Base-by-base conservation (phyloP, 2,113 vertebrate species). In the Gila orcuttii region DNA sequence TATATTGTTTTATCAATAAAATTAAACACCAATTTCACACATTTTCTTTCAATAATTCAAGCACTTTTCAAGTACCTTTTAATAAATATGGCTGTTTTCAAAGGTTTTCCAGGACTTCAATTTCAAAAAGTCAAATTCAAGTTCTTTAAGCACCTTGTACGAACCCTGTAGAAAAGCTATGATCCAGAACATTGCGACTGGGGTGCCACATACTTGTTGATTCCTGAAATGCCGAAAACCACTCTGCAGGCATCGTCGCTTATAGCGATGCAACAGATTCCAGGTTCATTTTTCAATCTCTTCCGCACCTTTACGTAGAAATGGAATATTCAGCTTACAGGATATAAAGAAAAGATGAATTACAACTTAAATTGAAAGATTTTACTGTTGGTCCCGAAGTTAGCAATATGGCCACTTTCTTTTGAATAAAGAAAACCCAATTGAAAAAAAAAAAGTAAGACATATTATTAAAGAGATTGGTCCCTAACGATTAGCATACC, bases 201-300 rank as follows among this genome's bases (percentile, higher is more conserved):
- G 28, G 57, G 42, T 82, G 17, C 50, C 57, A 55, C 87, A 90
- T 89, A 94, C 89, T 83, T 89, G 59, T 93, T 94, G 88, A 88
- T 85, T 69, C 90, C 86, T 57, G 71, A 45, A 47, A 92, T 89
- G 55, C 89, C 90, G 85, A 94, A 95, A 21, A 50, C 89, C 7
- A 85, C 89, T 88, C 89, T 90, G 83, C 74, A 90, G 57, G 90
- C 91, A 8, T 85, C 21, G n/a, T 86, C 87, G 23, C 86, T 93
- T 74, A 93, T 68, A 45, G 90, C 92, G 21, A 93, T 71, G 68
- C 91, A 94, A 76, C 93, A 94, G 2, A 93, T 88, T 73, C 90
- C 89, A 75, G 91, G 82, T 57, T 93, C 74, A 47, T 93, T 93
- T 92, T 87, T 90, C 83, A 92, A 59, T 82, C 87, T 87, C 66